These are phyloP conservation scores for Sterna hirundo DNA, from an alignment of 2,113 vertebrate genomes.

Conservation along the genomic window DNA sequence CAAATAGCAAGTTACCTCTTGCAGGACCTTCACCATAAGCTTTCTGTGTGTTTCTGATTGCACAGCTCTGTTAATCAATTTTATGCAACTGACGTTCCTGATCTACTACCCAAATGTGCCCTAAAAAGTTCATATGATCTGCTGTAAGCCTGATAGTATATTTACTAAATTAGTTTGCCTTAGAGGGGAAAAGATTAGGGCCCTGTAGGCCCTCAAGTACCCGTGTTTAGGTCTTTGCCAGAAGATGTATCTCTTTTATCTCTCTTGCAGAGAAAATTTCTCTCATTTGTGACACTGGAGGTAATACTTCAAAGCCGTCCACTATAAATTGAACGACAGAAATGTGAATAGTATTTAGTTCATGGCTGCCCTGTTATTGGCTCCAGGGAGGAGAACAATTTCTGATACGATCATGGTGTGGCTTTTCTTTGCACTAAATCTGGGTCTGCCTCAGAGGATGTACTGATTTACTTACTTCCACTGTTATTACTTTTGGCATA, in stretches of 20 bases:
- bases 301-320: conserved; percentile 31
- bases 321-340: neutral
- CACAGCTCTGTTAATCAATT: conserved; percentile 22
- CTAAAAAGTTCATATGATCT: neutral
- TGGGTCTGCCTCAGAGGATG: neutral
- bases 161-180: conserved; percentile 29
- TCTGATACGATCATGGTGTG: neutral
- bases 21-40: neutral
- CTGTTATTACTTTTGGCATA: neutral
- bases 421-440: neutral
- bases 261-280: conserved; percentile 29
- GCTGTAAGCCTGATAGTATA: neutral
- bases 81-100: neutral
- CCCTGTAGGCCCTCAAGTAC: neutral
- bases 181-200: neutral
- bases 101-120: neutral
- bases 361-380: neutral
- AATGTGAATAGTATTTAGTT: conserved; percentile 7
- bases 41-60: neutral
- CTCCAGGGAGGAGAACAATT: conserved; percentile 13
- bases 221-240: neutral
- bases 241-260: conserved; percentile 22
- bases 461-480: neutral
- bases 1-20: neutral
- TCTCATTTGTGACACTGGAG: neutral